Evolutionary conservation across 2,888 invertebrate genomes (phyloP), one percentile per base, ranked within the genome.

Genomic region (Plemyria rubiginata): DNA sequence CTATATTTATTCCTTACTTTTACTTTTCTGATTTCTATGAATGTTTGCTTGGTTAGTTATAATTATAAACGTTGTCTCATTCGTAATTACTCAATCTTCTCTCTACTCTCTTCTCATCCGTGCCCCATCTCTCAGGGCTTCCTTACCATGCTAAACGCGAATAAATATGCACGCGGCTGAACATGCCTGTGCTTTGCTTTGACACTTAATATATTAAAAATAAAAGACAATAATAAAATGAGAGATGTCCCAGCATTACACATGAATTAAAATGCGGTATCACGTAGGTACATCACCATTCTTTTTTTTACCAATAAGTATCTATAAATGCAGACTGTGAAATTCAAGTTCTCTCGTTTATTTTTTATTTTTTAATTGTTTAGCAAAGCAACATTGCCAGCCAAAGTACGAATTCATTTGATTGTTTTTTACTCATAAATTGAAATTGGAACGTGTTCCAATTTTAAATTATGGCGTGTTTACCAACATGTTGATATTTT

Each of bases 231-330:
- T 85, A 85, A 85, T 85, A 78, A 82, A 88, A 84, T 84, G 85
- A 82, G 86, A 85, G 82, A 86, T 79, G 81, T 81, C 68, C 79
- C 77, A 73, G 78, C 82, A 85, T 88, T 87, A 90, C 80, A 72
- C 75, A 74, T 73, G 81, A 86, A 89, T 91, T 90, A 88, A 90
- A 90, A 92, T 92, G 91, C 92, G 85, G 82, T 85, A 90, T 91
- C 92, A 92, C 92, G 92, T 85, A 86, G 12, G 1, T 38, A 38
- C 88, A 86, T 90, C 85, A 86, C 82, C 79, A 81, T 74, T 73
- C 72, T 79, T 40, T 86, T 86, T 84, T 83, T 87, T 86, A 86
- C 84, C 86, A 86, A 87, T 88, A 86, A 51, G 13, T 84, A 82
- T 82, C 85, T 85, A 83, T 75, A 81, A 84, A 85, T 84, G 78